Evolutionary conservation across 2,888 invertebrate genomes (phyloP), one percentile per base, ranked within the genome.

Genomic region (Phania funesta): DNA sequence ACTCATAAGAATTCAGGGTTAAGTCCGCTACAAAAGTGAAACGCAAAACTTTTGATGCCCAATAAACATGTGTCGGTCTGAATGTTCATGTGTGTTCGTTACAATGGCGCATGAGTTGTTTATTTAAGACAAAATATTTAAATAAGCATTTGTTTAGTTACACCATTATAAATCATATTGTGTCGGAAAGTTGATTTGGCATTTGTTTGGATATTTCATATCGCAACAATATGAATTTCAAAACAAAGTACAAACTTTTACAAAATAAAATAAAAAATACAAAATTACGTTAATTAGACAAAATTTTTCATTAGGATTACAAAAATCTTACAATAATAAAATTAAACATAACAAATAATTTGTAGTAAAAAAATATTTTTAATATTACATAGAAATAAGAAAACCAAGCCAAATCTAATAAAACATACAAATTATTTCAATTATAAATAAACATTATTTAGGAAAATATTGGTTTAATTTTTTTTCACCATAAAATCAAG

Each of bases 161-260:
- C 64, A 70, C 70, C 58, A 80, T 74, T 79, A 79, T 50, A 60
- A 22, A 70, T 58, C 68, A 64, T 46, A 64, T 38, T 22, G 22
- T 50, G 41, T 26, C 38, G 52, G 41, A 67, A 80, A 46, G 11
- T 18, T 46, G 16, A 44, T 56, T 56, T 67, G 81, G 73, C 60
- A 73, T 77, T 77, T 77, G 76, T 77, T 81, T 81, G 73, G 77
- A 73, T 81, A 77, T 73, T 81, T 81, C 81, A 77, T 81, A 73
- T 81, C 76, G 77, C 68, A 68, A 62, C 38, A 81, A 77, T 81
- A 81, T 77, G 77, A 81, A 81, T 81, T 81, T 81, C 77, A 81
- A 81, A 81, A 68, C 81, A 81, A 81, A 77, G 81, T 81, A 81
- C 81, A 81, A 81, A 81, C 52, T 73, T 75, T 56, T 65, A 65